Conservation (phyloP, 2,113 vertebrate genomes). For the Muscicapa adusta region DNA sequence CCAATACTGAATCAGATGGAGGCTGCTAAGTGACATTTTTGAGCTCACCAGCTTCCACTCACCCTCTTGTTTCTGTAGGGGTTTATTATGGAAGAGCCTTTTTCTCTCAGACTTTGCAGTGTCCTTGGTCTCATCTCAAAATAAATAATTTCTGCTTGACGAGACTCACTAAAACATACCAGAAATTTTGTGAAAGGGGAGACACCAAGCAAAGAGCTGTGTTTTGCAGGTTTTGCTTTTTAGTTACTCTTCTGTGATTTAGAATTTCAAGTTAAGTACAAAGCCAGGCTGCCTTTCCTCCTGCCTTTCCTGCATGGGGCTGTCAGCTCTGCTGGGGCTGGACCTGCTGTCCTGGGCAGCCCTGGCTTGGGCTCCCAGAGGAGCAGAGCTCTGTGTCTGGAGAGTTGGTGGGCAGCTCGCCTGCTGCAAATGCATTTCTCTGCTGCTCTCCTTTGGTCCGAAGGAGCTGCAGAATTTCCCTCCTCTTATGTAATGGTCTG, state of each 20-base stretch:
- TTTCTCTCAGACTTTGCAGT: neutral
- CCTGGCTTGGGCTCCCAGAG: neutral
- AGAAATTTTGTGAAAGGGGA: neutral
- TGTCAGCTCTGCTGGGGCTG: neutral
- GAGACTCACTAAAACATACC: neutral
- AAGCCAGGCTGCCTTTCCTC: neutral
- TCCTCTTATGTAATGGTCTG: slow-evolving; percentile 51
- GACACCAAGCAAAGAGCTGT: neutral
- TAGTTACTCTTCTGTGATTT: neutral
- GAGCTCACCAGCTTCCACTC: neutral
- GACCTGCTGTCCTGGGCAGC: neutral
- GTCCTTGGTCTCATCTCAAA: neutral
- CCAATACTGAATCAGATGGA: neutral
- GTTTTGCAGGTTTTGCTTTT: neutral
- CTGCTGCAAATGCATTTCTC: neutral
- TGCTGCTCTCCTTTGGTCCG: slow-evolving; percentile 1
- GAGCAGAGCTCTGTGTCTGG: neutral
- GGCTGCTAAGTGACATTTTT: neutral
- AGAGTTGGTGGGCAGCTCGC: neutral
- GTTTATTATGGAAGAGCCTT: neutral
- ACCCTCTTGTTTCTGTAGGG: neutral
- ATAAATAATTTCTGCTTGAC: neutral
- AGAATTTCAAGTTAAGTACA: neutral
- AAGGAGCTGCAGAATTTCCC: slow-evolving; percentile 38
- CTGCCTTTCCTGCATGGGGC: neutral